Evolutionary conservation across 2,888 invertebrate species (phyloP).

Genomic region (Hypomecis atomaria): DNA sequence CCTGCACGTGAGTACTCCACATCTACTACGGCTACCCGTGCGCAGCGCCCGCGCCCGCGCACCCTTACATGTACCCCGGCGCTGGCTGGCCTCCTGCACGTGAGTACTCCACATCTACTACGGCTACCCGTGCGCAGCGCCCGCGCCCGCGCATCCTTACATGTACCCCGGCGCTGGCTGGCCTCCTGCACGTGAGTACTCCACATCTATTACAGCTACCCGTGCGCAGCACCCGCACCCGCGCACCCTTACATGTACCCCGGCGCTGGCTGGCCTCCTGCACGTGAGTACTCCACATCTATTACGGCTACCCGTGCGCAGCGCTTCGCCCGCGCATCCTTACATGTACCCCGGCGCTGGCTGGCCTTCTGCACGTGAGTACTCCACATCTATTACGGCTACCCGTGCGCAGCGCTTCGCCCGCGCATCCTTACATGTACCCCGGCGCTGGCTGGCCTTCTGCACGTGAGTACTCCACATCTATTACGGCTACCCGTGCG

Average conservation of each 20-base stretch:
- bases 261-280: no score
- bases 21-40: slow-evolving; percentile 60
- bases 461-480: slow-evolving; percentile 9
- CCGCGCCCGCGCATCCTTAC: slow-evolving; percentile 43
- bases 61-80: slow-evolving; percentile 46
- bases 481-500: slow-evolving; percentile 59
- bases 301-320: no score
- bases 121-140: slow-evolving; percentile 50
- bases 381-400: slow-evolving; percentile 65
- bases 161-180: slow-evolving; percentile 51
- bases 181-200: no score
- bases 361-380: no score
- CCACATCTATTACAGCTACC: no score
- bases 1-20: no score
- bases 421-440: slow-evolving; percentile 40
- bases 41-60: slow-evolving; percentile 44
- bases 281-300: no score
- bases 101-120: slow-evolving; percentile 60
- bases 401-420: slow-evolving; percentile 46
- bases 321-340: no score
- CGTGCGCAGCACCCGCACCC: no score
- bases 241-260: no score
- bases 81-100: slow-evolving; percentile 55
- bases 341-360: no score
- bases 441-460: slow-evolving; percentile 60